Evolutionary conservation across 2,113 vertebrate genomes (phyloP), one percentile per base, ranked within the genome.

Genomic region (Psammodynastes pulverulentus): DNA sequence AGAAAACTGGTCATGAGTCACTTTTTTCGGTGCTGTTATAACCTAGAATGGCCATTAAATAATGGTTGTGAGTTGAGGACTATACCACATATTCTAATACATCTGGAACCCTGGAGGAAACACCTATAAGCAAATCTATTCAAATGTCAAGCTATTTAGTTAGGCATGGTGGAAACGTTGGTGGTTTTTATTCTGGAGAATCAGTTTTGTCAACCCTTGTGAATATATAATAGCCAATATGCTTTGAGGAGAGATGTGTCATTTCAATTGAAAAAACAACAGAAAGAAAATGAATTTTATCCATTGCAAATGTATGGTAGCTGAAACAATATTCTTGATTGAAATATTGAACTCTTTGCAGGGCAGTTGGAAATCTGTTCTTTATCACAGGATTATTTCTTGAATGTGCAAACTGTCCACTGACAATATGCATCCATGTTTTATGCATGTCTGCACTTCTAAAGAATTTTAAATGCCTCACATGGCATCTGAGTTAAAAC

Each of bases 271-370:
- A 85, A 85, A 88, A 39, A 45, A 58, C 84, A 62, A 43, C 52
- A 62, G 85, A 93, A 91, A 52, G 51, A 54, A 93, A 94, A 84
- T 79, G 0, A 93, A 56, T 39, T 9, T 49, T 43, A 90, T 90
- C 0, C 1, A 88, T 43, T 67, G 86, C 67, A 90, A 95, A 92
- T 29, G 29, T 24, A 90, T 91, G 48, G 2, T 85, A 48, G 48
- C 24, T 94, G 94, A 92, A 96, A 93, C 88, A 88, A 93, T 89
- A 29, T 1, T 90, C 45, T 13, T 94, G 90, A 92, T 17, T 88
- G 48, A 46, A 85, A 94, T 49, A 49, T 45, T 92, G 91, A 89
- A 92, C 51, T 72, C 67, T 89, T 92, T 26, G 93, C 72, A 93
- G 39, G 10, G 0, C 86, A 21, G n/a, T 58, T 67, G 24, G 39